Evolutionary conservation across 2,113 vertebrate species (phyloP).

Genomic region (Orthonyx spaldingii): DNA sequence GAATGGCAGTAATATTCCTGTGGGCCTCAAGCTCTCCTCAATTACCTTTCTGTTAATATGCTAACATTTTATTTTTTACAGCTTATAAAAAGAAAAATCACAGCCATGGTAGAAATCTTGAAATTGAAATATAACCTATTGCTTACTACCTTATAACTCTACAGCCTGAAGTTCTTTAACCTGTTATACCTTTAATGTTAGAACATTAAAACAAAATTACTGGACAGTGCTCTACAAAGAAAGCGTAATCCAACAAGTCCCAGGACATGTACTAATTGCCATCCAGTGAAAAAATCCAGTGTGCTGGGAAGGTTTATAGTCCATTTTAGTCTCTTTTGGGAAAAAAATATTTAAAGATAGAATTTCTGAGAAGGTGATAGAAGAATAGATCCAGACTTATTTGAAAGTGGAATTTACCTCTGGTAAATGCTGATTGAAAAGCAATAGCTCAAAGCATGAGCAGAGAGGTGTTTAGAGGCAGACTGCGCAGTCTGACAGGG

Average conservation of each 20-base stretch:
- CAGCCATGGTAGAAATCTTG: background rate
- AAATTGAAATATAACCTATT: background rate
- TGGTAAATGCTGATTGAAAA: background rate
- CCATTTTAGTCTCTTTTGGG: background rate
- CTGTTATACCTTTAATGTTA: background rate
- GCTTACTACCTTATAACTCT: background rate
- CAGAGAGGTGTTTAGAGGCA: background rate
- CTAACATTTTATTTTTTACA: background rate
- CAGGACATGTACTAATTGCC: background rate
- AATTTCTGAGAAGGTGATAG: background rate
- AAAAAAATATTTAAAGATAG: background rate
- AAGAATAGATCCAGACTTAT: background rate
- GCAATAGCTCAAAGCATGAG: background rate
- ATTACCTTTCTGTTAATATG: background rate
- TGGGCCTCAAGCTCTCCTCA: background rate
- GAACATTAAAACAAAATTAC: background rate
- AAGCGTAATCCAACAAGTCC: background rate
- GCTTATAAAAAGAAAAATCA: background rate
- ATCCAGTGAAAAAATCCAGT: background rate
- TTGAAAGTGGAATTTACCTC: background rate
- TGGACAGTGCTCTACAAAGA: background rate
- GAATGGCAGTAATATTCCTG: background rate
- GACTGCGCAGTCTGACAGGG: background rate
- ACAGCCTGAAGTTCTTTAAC: background rate
- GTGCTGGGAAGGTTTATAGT: background rate